phyloP scores from a whole-genome alignment of 2,888 invertebrate genomes.

The Drosophila emarginata region DNA sequence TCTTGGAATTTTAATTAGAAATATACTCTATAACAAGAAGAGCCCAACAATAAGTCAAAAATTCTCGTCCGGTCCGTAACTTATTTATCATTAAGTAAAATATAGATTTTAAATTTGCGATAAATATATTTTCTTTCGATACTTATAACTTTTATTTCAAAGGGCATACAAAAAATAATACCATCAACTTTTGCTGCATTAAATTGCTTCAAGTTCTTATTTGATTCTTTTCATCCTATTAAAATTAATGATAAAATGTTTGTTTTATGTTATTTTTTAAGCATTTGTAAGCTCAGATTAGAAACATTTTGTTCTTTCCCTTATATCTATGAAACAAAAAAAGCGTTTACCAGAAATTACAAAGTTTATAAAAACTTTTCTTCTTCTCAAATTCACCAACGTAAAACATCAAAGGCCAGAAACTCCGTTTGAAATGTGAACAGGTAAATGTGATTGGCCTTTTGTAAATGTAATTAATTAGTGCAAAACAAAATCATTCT shows the following conservation, averaged over 20 bases:
- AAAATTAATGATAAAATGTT: not conserved
- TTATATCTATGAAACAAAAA: not conserved
- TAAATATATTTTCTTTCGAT: too few species aligned
- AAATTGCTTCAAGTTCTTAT: not conserved
- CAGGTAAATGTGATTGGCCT: slow-evolving; percentile 17
- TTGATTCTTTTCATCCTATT: not conserved
- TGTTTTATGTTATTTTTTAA: too few species aligned
- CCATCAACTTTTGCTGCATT: not conserved
- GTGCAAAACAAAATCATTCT: not conserved
- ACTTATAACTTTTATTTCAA: too few species aligned
- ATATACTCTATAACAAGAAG: too few species aligned
- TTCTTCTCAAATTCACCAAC: not conserved
- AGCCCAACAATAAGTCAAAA: too few species aligned
- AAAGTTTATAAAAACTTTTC: not conserved
- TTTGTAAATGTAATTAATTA: slow-evolving; percentile 36
- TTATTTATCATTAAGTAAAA: too few species aligned
- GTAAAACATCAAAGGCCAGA: not conserved
- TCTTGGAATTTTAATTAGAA: too few species aligned
- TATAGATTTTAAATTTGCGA: too few species aligned
- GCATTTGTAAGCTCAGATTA: slow-evolving; percentile 1
- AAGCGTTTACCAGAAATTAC: not conserved
- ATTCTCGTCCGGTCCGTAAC: too few species aligned
- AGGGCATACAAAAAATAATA: not conserved
- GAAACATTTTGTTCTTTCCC: not conserved
- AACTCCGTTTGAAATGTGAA: slow-evolving; percentile 1